These are phyloP conservation scores for Spongilla lacustris DNA, from an alignment of 37 sponge, comb jelly and placozoan genomes.

Conservation along the genomic window DNA sequence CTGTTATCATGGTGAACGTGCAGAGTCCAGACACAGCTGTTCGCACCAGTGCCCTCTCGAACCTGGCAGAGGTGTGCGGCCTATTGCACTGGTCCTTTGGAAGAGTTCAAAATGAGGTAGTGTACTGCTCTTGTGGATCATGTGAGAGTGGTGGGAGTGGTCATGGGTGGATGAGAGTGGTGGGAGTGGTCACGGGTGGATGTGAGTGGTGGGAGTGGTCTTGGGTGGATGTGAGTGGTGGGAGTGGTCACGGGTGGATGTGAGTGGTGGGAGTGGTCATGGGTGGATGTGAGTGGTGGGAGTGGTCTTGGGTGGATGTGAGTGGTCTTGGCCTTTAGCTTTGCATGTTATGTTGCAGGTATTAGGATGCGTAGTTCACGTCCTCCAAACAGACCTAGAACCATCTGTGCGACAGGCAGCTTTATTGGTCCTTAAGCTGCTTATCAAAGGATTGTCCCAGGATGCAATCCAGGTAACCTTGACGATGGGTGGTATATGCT, in stretches of 20 bases:
- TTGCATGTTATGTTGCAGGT: constrained; percentile 50
- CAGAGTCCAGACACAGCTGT: constrained; percentile 58
- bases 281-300: not conserved
- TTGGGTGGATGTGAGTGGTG: not conserved
- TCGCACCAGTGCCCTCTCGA: constrained; percentile 78
- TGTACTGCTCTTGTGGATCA: not conserved
- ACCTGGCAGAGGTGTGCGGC: constrained; percentile 70
- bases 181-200: no score
- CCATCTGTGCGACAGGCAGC: constrained; percentile 69
- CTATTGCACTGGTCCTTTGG: constrained; percentile 47
- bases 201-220: not conserved
- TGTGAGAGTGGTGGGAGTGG: no score
- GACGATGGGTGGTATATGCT: not conserved
- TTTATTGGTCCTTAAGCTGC: constrained; percentile 48
- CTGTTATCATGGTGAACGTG: constrained; percentile 61
- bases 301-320: no score
- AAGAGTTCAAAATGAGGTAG: constrained; percentile 67
- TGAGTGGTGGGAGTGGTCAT: constrained; percentile 15
- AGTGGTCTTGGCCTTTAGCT: no score
- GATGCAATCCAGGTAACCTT: constrained; percentile 41
- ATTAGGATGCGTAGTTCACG: constrained; percentile 44
- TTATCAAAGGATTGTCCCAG: constrained; percentile 58
- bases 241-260: not conserved
- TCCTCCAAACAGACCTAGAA: constrained; percentile 53
- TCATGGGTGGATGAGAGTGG: no score